Evolutionary conservation across 2,113 vertebrate genomes (phyloP).

Genomic region (Ptilorrhoa leucosticta): DNA sequence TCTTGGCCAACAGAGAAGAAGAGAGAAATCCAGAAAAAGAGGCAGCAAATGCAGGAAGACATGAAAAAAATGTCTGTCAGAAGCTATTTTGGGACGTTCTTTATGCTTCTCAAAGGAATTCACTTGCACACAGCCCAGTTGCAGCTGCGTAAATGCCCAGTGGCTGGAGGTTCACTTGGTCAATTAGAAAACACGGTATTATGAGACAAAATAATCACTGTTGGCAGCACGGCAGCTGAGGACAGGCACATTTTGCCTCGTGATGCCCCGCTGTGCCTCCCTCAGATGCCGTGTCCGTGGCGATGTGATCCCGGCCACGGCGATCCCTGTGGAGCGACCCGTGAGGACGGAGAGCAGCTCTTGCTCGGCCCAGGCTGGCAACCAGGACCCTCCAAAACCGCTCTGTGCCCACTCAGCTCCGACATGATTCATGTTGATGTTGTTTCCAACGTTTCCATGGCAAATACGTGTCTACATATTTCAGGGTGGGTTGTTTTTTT

Average conservation of each 20-base stretch:
- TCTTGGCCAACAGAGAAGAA: not conserved
- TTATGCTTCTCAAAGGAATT: slow-evolving; percentile 3
- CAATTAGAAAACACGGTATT: not conserved
- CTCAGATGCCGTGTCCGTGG: not conserved
- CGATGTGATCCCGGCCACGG: not conserved
- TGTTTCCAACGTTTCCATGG: slow-evolving; percentile 50
- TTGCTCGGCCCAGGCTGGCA: not conserved
- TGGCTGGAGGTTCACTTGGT: not conserved
- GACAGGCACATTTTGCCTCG: not conserved
- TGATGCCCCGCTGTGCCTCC: not conserved
- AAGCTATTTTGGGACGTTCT: not conserved
- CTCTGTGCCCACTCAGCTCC: slow-evolving; percentile 27
- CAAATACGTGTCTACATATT: not conserved
- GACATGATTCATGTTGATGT: slow-evolving; percentile 36
- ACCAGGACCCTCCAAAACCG: not conserved
- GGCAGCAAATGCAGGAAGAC: not conserved
- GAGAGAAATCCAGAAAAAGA: not conserved
- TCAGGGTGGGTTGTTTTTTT: not conserved
- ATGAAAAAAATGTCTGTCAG: not conserved
- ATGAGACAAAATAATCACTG: not conserved
- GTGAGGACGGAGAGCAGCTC: not conserved
- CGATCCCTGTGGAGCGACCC: accelerated
- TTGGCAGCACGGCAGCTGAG: slow-evolving; percentile 6
- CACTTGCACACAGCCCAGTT: not conserved
- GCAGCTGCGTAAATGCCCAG: not conserved